phyloP scores from a whole-genome alignment of 2,797 vertebrate genomes.

The Cynodonichthys magdalenae region DNA sequence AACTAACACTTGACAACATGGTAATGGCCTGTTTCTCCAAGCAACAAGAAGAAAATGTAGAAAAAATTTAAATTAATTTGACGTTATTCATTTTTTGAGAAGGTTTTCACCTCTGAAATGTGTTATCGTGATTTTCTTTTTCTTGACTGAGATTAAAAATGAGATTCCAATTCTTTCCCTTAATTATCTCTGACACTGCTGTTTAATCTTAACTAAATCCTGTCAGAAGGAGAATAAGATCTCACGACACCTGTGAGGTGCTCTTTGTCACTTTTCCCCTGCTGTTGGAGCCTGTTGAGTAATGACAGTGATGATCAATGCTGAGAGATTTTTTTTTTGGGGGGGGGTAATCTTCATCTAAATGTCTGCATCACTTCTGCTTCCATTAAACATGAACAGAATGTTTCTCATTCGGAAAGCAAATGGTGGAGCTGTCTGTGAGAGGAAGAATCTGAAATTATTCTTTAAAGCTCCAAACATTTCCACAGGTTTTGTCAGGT shows the following conservation, averaged over 20 bases:
- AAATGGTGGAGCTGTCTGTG: conserved; percentile 4
- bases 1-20: conserved; percentile 15
- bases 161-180: conserved; percentile 10
- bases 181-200: conserved; percentile 29
- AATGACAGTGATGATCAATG: conserved; percentile 49
- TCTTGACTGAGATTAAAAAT: conserved; percentile 7
- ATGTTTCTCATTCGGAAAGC: conserved; percentile 15
- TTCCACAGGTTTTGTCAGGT: conserved; percentile 5
- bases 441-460: conserved; percentile 9
- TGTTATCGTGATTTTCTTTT: background rate
- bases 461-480: background rate
- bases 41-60: background rate
- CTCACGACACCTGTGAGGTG: conserved; percentile 42
- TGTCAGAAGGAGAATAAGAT: conserved; percentile 44
- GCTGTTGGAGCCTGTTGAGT: conserved; percentile 41
- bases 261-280: conserved; percentile 47
- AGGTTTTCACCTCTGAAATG: conserved; percentile 1
- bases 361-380: conserved; percentile 28
- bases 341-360: conserved; percentile 34
- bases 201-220: conserved; percentile 46
- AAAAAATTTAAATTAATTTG: background rate
- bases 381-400: conserved; percentile 34
- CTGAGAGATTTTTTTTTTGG: conserved; percentile 45
- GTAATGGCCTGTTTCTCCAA: conserved; percentile 1
- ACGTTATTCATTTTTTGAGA: background rate